phyloP scores from a whole-genome alignment of 2,888 invertebrate genomes.

The Drosophila villosipedis region DNA sequence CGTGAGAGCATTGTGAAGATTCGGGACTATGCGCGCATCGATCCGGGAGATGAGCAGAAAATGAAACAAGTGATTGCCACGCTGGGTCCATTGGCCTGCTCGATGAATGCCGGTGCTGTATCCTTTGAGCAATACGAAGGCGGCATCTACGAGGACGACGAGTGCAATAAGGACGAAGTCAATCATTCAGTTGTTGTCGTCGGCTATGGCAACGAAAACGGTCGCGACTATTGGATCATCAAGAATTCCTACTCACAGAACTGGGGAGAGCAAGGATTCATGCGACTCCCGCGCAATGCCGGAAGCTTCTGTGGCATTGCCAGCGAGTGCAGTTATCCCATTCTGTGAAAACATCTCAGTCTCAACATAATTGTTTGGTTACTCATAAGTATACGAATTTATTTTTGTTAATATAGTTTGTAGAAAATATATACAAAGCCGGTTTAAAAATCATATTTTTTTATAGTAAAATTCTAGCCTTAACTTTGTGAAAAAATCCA shows the following conservation, averaged over 20 bases:
- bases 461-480: not conserved
- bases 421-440: conserved; percentile 28
- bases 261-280: conserved; percentile 84
- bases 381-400: conserved; percentile 37
- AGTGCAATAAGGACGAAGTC: conserved; percentile 82
- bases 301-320: conserved; percentile 84
- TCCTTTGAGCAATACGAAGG: conserved; percentile 83
- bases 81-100: conserved; percentile 83
- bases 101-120: conserved; percentile 79
- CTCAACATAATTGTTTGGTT: conserved; percentile 17
- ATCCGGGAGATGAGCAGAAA: conserved; percentile 83
- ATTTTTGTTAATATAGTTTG: conserved; percentile 50
- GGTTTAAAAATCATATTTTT: not conserved
- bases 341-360: conserved; percentile 58
- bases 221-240: conserved; percentile 84
- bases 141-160: conserved; percentile 82
- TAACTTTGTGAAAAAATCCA: not conserved
- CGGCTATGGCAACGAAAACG: conserved; percentile 83
- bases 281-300: conserved; percentile 80
- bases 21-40: conserved; percentile 82
- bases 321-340: conserved; percentile 84
- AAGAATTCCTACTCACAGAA: conserved; percentile 84
- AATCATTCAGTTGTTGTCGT: conserved; percentile 84
- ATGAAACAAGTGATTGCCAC: conserved; percentile 84
- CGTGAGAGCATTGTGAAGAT: conserved; percentile 73